These are phyloP conservation scores for Sarotherodon lohbergeri DNA, from an alignment of 2,113 vertebrate genomes.

Conservation along the genomic window DNA sequence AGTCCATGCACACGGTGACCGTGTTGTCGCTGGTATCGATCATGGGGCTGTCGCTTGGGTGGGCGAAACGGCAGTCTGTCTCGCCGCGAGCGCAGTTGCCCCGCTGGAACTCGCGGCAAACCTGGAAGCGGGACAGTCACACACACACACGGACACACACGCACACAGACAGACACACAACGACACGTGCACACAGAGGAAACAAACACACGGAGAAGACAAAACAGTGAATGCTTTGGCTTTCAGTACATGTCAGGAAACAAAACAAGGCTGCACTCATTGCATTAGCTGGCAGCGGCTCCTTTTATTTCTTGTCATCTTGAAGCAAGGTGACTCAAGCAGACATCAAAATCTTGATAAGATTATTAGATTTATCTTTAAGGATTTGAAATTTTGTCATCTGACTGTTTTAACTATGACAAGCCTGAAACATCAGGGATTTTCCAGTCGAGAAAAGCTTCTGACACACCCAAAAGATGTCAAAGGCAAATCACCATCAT, in stretches of 20 bases:
- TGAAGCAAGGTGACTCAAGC: background rate
- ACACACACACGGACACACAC: background rate
- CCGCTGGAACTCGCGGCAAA: constrained; percentile 97
- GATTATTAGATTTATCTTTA: background rate
- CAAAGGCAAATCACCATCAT: background rate
- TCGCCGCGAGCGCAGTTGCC: constrained; percentile 96
- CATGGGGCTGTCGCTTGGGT: constrained; percentile 97
- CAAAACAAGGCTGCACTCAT: background rate
- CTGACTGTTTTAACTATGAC: background rate
- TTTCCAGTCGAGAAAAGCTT: background rate
- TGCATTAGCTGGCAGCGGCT: background rate
- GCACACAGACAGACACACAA: background rate
- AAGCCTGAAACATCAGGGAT: background rate
- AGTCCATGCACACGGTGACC: constrained; percentile 99
- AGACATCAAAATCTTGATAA: background rate
- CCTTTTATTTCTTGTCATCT: background rate
- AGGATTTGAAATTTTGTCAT: background rate
- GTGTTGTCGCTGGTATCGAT: constrained; percentile 99
- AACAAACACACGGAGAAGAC: background rate
- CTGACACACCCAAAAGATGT: background rate
- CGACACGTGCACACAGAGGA: background rate
- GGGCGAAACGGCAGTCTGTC: constrained; percentile 97
- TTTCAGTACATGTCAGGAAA: background rate
- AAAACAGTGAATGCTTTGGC: background rate
- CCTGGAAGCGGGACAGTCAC: constrained; percentile 58